Conservation (phyloP, 2,888 invertebrate species). For the Pecten maximus region DNA sequence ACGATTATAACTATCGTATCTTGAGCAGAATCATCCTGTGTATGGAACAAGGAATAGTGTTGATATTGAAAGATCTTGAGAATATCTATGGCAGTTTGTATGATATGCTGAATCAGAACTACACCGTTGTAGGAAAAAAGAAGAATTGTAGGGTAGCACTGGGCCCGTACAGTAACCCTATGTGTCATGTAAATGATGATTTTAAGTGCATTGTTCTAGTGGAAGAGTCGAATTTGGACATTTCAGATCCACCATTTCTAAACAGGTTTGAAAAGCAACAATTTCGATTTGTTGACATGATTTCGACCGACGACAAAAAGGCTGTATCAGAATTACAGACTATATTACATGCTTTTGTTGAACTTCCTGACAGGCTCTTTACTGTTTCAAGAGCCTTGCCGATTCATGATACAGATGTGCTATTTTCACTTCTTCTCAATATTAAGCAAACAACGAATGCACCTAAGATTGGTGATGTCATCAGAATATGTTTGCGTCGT, state of each 20-base stretch:
- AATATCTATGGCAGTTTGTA: constrained; percentile 66
- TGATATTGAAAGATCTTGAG: constrained; percentile 69
- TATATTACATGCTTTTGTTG: constrained; percentile 51
- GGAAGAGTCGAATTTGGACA: constrained; percentile 62
- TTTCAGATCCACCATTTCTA: constrained; percentile 71
- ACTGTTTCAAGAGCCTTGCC: constrained; percentile 57
- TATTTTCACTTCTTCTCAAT: constrained; percentile 59
- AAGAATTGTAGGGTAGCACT: constrained; percentile 68
- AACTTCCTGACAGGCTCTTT: constrained; percentile 43
- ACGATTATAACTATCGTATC: constrained; percentile 70
- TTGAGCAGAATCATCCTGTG: constrained; percentile 70
- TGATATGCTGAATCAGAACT: constrained; percentile 73
- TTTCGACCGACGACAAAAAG: constrained; percentile 47
- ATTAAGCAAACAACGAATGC: constrained; percentile 8
- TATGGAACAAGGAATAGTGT: constrained; percentile 69
- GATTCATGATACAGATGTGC: constrained; percentile 59
- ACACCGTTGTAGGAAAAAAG: constrained; percentile 65
- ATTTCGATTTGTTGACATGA: constrained; percentile 64
- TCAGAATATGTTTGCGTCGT: constrained; percentile 43
- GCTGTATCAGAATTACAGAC: constrained; percentile 27
- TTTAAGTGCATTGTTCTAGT: constrained; percentile 71
- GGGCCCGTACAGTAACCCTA: constrained; percentile 70
- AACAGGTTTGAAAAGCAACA: constrained; percentile 76
- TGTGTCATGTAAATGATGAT: constrained; percentile 67
- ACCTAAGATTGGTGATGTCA: not conserved